Base-by-base conservation (phyloP, 1,140 invertebrate genomes). In the Tribolium madens region DNA sequence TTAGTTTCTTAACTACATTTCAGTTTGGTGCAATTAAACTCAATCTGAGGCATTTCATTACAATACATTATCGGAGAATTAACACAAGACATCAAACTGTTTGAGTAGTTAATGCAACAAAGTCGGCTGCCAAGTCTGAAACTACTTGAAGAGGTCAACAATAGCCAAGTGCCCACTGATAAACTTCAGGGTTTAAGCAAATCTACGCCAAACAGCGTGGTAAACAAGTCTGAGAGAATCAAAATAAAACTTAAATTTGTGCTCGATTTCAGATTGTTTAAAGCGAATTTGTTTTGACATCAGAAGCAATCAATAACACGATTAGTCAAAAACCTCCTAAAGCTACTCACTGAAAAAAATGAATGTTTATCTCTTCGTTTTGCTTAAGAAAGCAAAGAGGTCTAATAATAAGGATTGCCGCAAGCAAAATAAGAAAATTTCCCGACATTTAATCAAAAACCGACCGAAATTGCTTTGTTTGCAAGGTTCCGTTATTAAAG, bases 391-490 rank as follows among this genome's bases (percentile, higher is more conserved):
- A 17, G 52, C 15, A 18, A 57, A 21, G 17, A 21, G 10, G 52
- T n/a, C 52, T 57, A 57, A 57, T 57, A 57, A 57, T 57, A 18
- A 10, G 17, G 17, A 57, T 17, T 10, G 52, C 52, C 52, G 52
- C 17, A 2, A 10, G 52, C 7, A 21, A 21, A 57, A 64, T 33
- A 12, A 64, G 14, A 14, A 33, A 64, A 18, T 33, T 31, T 33
- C n/a, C 26, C 14, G 17, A 64, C 57, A 33, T 64, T 64, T 64
- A 64, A 64, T 64, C 10, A 64, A 64, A 12, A 33, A 31, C n/a
- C 57, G 17, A n/a, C 52, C n/a, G 6, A 64, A 64, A 64, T 33
- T 64, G 57, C 57, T 31, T 64, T 64, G 57, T 64, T 64, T 64
- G 57, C 21, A 42, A 42, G 36, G 36, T 64, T 18, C 26, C 26